Base-by-base conservation (phyloP, 2,113 vertebrate species). In the Orthochromis malagaraziensis region DNA sequence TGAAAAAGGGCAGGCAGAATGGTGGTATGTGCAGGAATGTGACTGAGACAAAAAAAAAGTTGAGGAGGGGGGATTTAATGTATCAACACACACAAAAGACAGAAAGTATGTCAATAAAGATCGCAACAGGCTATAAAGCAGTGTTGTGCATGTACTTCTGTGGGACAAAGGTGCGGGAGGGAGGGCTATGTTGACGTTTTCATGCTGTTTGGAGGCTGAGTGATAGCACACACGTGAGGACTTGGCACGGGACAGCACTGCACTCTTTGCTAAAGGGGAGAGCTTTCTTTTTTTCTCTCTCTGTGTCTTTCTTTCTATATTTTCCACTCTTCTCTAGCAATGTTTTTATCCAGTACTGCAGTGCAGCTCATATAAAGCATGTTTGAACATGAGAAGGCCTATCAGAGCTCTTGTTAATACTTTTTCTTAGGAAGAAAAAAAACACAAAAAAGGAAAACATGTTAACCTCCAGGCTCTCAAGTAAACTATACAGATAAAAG, bases 171-270 rank as follows among this genome's bases (percentile, higher is more conserved):
- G 6, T 1, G 29, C 29, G 60, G 65, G 4, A 81, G 33, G 86
- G 58, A 45, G 65, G 75, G 26, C 6, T 17, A 19, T 87, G 90
- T 93, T 77, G 70, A 49, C 6, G 9, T 49, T 91, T 93, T 86
- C 79, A 84, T 84, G 85, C 87, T 84, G 77, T 6, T 40, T 89
- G 82, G 47, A 45, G n/a, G 73, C 26, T 84, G 85, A 91, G 84
- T 84, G 93, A 92, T 79, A 85, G 91, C 45, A 9, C 58, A 87
- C 94, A 93, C 79, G 80, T 93, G 92, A 95, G 85, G 83, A 90
- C 85, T 94, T 94, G 87, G 94, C 90, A 91, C 40, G n/a, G 80
- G 47, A 47, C 54, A 91, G 91, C 84, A 85, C 54, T 17, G 47
- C 45, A 63, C 17, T 26, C 81, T 73, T 79, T 29, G 17, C 89